Evolutionary conservation across 1,140 invertebrate genomes (phyloP).

Genomic region (Watersipora subatra): DNA sequence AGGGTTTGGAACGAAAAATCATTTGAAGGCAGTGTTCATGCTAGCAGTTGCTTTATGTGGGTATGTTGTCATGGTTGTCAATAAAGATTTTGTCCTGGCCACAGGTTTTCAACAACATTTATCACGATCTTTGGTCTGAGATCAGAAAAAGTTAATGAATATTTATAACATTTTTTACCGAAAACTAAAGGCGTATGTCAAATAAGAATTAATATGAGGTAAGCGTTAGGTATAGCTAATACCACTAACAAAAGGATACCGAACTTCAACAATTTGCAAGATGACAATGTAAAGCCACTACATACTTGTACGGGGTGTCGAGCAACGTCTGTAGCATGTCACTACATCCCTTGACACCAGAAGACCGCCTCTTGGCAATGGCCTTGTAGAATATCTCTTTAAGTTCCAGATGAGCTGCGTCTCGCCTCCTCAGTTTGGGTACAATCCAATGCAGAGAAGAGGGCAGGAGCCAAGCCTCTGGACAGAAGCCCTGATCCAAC

Average conservation of each 20-base stretch:
- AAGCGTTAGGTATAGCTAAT: not conserved
- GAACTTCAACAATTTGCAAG: not conserved
- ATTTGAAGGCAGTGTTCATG: too few species aligned
- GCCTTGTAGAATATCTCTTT: slow-evolving; percentile 24
- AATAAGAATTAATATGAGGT: not conserved
- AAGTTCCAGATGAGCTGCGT: slow-evolving; percentile 20
- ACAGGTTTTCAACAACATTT: too few species aligned
- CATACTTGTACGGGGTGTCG: slow-evolving; percentile 26
- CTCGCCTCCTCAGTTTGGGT: slow-evolving; percentile 11
- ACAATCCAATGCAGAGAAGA: slow-evolving; percentile 16
- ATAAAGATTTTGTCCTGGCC: too few species aligned
- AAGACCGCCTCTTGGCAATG: slow-evolving; percentile 17
- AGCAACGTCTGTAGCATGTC: slow-evolving; percentile 31
- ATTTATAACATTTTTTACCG: too few species aligned
- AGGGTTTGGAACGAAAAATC: too few species aligned
- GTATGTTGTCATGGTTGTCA: too few species aligned
- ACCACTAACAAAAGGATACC: not conserved
- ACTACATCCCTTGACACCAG: slow-evolving; percentile 13
- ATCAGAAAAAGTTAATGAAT: too few species aligned
- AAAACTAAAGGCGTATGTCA: not conserved
- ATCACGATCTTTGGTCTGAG: too few species aligned
- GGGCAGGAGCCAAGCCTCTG: slow-evolving; percentile 26
- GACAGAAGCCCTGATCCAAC: slow-evolving; percentile 26
- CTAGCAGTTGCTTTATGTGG: too few species aligned
- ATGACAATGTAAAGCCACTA: not conserved